Evolutionary conservation across 2,888 invertebrate species (phyloP), one percentile per base, ranked within the genome.

Genomic region (Drosophila pseudotakahashii): DNA sequence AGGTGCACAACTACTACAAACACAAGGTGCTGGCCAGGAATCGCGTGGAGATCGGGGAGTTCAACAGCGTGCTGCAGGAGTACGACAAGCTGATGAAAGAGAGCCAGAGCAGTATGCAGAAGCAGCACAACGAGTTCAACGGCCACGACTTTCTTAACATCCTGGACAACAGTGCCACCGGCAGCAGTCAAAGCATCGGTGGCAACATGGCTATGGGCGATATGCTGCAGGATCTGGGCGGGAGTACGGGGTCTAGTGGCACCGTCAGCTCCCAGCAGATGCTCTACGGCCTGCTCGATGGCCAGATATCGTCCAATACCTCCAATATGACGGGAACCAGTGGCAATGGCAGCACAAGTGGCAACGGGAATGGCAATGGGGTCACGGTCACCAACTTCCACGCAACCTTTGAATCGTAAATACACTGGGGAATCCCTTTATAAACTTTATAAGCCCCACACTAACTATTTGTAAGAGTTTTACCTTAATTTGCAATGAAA

Each of bases 81-180:
- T 92, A 92, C 66, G 91, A 92, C 36, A 91, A 92, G 63, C 75
- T 92, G 5, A 91, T 91, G 91, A 91, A 92, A 72, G 91, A 92
- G 73, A 92, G 91, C 50, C 91, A 91, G 71, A 91, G 81, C 71
- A 82, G 85, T 53, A 89, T 91, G 88, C 91, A 91, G 55, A 90
- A 90, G 36, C 77, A 78, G 39, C 75, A 63, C 7, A 78, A 88
- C 32, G 90, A 90, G 9, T 90, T 89, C 60, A 90, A 89, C n/a
- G 91, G 91, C 48, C 89, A 82, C 23, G 91, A 91, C 45, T 90
- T 90, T 55, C 88, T 91, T 54, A 91, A 90, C 71, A 90, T 91
- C 30, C 74, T 91, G 1, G 92, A 92, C 42, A 80, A 80, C 60
- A 78, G 82, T n/a, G 71, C 88, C 6, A 78, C 82, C 1, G 82